Base-by-base conservation (phyloP, 1,140 invertebrate genomes). In the Branchinecta lynchi region DNA sequence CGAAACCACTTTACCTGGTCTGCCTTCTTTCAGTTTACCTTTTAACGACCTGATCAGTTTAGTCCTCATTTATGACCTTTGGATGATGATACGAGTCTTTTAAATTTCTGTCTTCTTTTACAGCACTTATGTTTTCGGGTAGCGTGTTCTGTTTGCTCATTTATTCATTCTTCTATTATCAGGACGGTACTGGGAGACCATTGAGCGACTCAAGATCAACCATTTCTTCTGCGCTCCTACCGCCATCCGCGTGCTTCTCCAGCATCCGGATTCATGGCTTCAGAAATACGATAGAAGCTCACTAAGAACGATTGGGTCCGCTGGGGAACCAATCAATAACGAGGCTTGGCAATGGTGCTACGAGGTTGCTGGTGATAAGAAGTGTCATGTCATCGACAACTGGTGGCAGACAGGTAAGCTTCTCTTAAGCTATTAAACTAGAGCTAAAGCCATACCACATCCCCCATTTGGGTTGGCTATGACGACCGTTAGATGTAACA, bases 191-290 rank as follows among this genome's bases (percentile, higher is more conserved):
- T 99, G 96, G 96, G 80, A 84, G 9, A 82, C 98, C 5, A 83
- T 97, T 68, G 88, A 96, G 74, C 96, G 97, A 75, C 96, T 96
- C 77, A 89, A 90, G 79, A 94, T 98, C 5, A 89, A 83, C 60
- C 94, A 96, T 79, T 97, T 99, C 79, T 99, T 99, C 79, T 99
- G 96, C 0, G 95, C 96, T 1, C 96, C 96, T 0, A 99, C 96
- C 7, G 96, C 96, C 8, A 93, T 99, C 65, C 83, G 96, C 70
- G 87, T 95, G 3, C 83, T 99, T 0, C 98, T 98, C 91, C 97
- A 96, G 77, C 32, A 68, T 69, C 32, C 81, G 72, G 51, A 71
- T 60, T 69, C 43, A 72, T 70, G 73, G 43, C 68, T 68, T 77
- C 76, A 68, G 72, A 86, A 84, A 71, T 81, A 86, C 75, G 78